Conservation (phyloP, 64 coral and sea anemone genomes). For the Orbicella faveolata region DNA sequence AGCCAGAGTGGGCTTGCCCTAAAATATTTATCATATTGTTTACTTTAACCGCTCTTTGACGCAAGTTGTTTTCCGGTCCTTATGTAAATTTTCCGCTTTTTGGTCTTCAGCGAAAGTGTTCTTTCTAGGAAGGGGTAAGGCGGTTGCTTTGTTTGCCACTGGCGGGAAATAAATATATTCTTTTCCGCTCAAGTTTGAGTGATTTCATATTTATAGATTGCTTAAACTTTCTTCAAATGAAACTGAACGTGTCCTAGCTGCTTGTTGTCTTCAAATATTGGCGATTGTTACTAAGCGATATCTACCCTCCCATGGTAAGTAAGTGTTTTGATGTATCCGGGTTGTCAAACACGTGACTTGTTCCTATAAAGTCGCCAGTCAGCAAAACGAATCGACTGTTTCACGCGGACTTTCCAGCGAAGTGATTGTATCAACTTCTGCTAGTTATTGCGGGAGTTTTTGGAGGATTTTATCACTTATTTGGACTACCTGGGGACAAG, state of each 20-base stretch:
- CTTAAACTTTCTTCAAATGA: background rate
- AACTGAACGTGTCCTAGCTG: background rate
- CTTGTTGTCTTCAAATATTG: background rate
- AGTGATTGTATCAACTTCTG: background rate
- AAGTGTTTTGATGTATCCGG: constrained; percentile 2
- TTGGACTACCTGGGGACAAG: background rate
- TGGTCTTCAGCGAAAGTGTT: background rate
- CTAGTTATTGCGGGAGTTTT: background rate
- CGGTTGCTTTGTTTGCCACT: background rate
- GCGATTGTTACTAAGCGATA: background rate
- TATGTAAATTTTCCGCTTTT: background rate
- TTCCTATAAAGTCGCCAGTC: background rate
- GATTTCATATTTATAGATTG: constrained; percentile 18
- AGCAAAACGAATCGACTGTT: background rate
- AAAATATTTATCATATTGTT: background rate
- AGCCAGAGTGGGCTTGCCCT: constrained; percentile 26
- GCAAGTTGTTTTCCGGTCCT: constrained; percentile 10
- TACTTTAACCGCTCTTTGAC: background rate
- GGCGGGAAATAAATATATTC: background rate
- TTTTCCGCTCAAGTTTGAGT: constrained; percentile 26
- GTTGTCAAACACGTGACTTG: constrained; percentile 25
- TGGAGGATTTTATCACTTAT: background rate
- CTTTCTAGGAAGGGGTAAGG: constrained; percentile 42
- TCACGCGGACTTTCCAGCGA: background rate
- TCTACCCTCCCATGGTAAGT: background rate